These are phyloP conservation scores for Rosalia funebris DNA, from an alignment of 2,888 invertebrate species.

Conservation along the genomic window DNA sequence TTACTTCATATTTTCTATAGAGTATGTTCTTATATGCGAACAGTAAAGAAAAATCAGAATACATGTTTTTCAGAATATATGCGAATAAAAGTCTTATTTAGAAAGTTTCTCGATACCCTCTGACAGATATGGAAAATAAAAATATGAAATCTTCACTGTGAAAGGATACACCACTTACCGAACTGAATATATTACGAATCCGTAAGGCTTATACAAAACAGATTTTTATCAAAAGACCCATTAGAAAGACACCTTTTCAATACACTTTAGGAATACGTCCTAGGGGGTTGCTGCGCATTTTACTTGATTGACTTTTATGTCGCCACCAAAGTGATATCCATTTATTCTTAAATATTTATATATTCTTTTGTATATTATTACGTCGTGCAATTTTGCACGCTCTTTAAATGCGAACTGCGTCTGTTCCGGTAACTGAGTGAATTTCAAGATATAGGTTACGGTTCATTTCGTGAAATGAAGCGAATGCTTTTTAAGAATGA, in stretches of 20 bases:
- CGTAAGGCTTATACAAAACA: not conserved
- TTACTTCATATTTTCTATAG: no score
- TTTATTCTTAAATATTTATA: conserved; percentile 44
- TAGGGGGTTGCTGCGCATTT: conserved; percentile 32
- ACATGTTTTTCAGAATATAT: no score
- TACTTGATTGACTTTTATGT: conserved; percentile 24
- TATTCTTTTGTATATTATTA: conserved; percentile 39
- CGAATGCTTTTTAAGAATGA: no score
- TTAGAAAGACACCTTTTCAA: not conserved
- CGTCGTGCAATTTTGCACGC: conserved; percentile 36
- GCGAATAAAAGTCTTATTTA: not conserved
- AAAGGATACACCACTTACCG: not conserved
- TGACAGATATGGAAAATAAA: not conserved
- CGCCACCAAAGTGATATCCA: conserved; percentile 23
- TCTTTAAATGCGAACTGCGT: conserved; percentile 24
- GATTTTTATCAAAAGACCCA: not conserved
- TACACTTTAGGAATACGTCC: conserved; percentile 7
- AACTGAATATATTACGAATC: not conserved
- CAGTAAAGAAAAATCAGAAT: no score
- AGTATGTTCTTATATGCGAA: no score
- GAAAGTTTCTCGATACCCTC: not conserved
- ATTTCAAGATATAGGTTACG: no score
- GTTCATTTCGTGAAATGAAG: no score
- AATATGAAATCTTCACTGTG: not conserved
- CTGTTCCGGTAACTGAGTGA: conserved; percentile 3